Base-by-base conservation (phyloP, 2,113 vertebrate species). In the Nycticebus coucang region DNA sequence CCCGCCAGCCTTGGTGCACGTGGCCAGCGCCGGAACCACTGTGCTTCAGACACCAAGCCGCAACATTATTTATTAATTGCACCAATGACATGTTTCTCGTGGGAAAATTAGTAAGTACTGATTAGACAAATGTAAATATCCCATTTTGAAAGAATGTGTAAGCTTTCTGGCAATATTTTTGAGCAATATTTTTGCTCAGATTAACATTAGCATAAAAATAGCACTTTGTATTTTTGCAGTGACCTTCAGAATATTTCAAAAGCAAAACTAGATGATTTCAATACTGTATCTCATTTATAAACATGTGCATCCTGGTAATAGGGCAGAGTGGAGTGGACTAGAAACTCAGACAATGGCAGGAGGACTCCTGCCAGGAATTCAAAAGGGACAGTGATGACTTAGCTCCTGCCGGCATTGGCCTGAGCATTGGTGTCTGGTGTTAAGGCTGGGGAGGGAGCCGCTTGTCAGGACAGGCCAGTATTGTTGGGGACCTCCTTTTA, bases 31-130 rank as follows among this genome's bases (percentile, higher is more conserved):
- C 45, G 9, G 8, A 50, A 50, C 45, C 45, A 50, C 45, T 50
- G 45, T 9, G 45, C 45, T 50, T 9, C 10, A 10, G 8, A 8
- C 9, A 8, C 45, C 45, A 50, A 50, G 45, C 45, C 10, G 7
- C 50, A 64, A 57, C 28, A 37, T 21, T 26, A 21, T 24, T 74
- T 82, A 64, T 84, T 71, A 45, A 64, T 71, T 64, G 33, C 11
- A 60, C 45, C 45, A 68, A 19, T 71, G 45, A 45, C 1, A 4
- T 26, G 6, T 83, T 94, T 94, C 82, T 94, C 74, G 45, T 78
- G 78, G 85, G 72, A 41, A 94, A 86, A 64, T 77, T 37, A 77
- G 53, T 62, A 80, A 93, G 41, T 89, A 5, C 50, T 45, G 79
- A 69, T 35, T 18, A 82, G 85, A 22, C 37, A 28, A 79, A 69